Evolutionary conservation across 2,113 vertebrate genomes (phyloP).

Genomic region (Serilophus lunatus): DNA sequence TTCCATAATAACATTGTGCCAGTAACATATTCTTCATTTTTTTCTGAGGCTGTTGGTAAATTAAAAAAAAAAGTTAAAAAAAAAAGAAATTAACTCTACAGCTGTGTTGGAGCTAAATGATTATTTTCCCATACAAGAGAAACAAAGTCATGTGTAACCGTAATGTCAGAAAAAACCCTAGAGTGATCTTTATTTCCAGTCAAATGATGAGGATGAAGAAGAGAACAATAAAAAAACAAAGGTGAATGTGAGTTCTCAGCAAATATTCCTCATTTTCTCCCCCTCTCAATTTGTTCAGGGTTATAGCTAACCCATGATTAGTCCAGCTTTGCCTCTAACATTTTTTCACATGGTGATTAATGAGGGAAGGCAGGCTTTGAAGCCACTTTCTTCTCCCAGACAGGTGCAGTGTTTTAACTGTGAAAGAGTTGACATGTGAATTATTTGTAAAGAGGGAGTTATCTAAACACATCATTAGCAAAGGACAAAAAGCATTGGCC

Average conservation of each 20-base stretch:
- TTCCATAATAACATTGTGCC: background rate
- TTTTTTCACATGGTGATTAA: constrained; percentile 56
- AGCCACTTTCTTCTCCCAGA: constrained; percentile 55
- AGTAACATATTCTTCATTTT: background rate
- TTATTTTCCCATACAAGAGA: background rate
- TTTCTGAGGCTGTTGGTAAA: background rate
- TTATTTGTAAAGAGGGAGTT: constrained; percentile 69
- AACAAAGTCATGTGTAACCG: background rate
- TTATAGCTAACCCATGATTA: constrained; percentile 14
- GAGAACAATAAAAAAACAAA: background rate
- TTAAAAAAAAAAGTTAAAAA: background rate
- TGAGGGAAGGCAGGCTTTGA: constrained; percentile 77
- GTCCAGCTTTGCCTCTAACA: background rate
- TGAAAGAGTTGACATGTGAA: constrained; percentile 76
- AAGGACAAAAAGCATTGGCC: constrained; percentile 58
- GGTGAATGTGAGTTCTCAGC: background rate
- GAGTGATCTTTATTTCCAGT: background rate
- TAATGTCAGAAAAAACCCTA: background rate
- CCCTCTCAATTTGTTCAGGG: background rate
- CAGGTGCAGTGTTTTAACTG: constrained; percentile 80
- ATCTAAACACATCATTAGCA: constrained; percentile 55
- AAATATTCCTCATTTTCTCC: constrained; percentile 9
- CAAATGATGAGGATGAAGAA: background rate
- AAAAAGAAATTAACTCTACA: background rate
- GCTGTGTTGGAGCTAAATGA: background rate